Evolutionary conservation across 1,140 invertebrate species (phyloP), one percentile per base, ranked within the genome.

Genomic region (Steinernema khuongi): DNA sequence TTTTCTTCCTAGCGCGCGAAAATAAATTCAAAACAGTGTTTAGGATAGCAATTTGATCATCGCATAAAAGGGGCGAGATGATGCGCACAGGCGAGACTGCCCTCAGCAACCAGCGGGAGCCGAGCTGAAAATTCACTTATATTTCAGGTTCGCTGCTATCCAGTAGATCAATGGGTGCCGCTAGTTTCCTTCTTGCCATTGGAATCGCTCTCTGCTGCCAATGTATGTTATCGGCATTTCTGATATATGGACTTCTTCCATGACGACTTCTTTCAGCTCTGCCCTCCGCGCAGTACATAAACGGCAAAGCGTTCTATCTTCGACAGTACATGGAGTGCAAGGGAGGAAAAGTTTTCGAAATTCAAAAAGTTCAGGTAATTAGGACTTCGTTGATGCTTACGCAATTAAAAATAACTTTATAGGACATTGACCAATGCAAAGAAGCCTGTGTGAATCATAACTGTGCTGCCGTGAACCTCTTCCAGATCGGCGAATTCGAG

Each of bases 321-420:
- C 72, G 71, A 18, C 74, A 71, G 31, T 71, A 60, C 18, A 71
- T 74, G 60, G 75, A 77, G 36, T 77, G 75, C 43, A 74, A 74
- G 69, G 75, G 75, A 17, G 68, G 68, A 75, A 77, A 77, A 74
- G 75, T 77, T 0, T 77, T 71, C 69, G 75, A 77, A 32, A 77
- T 77, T n/a, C 68, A 77, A 18, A 71, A 74, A 70, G 75, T 77
- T 0, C 71, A 73, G 33, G 75, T 76, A n/a, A n/a, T n/a, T n/a
- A n/a, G n/a, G 22, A 43, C 41, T 73, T 19, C 19, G 1, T 32
- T 72, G 26, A 26, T 1, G 33, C 36, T 11, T n/a, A 41, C 7
- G 36, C 36, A 41, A 41, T 41, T 41, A 33, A 31, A 30, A 22
- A 7, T 29, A 1, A 41, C 41, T 26, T 73, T 74, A 18, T 31